These are phyloP conservation scores for Lycia hirtaria DNA, from an alignment of 2,888 invertebrate genomes.

Conservation along the genomic window DNA sequence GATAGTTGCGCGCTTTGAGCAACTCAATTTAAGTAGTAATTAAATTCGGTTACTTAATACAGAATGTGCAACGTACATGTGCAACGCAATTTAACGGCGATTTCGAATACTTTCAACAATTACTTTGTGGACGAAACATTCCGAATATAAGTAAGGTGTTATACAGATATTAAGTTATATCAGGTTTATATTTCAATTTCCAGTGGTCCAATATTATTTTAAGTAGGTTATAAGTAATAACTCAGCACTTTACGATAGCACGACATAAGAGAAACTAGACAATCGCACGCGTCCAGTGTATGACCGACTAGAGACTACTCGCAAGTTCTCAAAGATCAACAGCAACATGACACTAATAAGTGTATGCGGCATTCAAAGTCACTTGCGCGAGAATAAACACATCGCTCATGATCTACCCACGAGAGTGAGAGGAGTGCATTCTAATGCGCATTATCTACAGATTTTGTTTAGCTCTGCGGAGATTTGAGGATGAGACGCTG, in stretches of 20 bases:
- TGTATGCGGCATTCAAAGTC: slow-evolving; percentile 37
- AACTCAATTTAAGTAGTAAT: too few species aligned
- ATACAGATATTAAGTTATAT: too few species aligned
- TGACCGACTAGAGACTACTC: slow-evolving; percentile 51
- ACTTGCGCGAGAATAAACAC: slow-evolving; percentile 28
- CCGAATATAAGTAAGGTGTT: too few species aligned
- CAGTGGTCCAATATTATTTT: too few species aligned
- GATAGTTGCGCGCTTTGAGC: too few species aligned
- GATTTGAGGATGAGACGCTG: not conserved
- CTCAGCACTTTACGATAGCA: not conserved
- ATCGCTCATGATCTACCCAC: slow-evolving; percentile 3
- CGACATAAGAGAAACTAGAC: slow-evolving; percentile 5
- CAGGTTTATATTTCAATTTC: too few species aligned
- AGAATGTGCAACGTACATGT: too few species aligned
- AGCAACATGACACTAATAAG: slow-evolving; percentile 42
- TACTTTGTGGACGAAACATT: too few species aligned
- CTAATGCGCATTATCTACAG: not conserved
- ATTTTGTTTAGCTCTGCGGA: slow-evolving; percentile 14
- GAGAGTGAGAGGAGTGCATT: slow-evolving; percentile 1
- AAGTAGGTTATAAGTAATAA: too few species aligned
- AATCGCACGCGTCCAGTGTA: slow-evolving; percentile 65
- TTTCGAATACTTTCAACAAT: too few species aligned
- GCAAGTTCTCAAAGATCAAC: slow-evolving; percentile 35
- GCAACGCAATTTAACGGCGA: too few species aligned
- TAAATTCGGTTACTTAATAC: too few species aligned